phyloP scores from a whole-genome alignment of 2,888 invertebrate genomes.

The Melipona bicolor region DNA sequence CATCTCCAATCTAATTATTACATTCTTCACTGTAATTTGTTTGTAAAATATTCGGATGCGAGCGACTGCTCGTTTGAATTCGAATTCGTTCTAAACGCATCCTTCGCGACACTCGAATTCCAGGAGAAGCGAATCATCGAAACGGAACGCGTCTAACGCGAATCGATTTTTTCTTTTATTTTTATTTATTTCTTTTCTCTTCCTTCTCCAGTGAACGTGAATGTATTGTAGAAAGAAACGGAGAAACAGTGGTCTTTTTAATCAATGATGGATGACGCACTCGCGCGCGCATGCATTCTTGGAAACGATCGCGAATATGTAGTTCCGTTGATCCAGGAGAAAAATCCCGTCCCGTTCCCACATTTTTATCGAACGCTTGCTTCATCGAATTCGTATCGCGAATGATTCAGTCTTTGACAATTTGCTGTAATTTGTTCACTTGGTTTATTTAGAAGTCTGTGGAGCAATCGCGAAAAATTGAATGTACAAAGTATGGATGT shows the following conservation, averaged over 20 bases:
- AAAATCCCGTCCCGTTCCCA: background rate
- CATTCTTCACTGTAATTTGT: too few species aligned
- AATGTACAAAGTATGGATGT: too few species aligned
- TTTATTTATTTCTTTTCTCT: too few species aligned
- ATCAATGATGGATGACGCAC: slow-evolving; percentile 52
- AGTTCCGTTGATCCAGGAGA: slow-evolving; percentile 16
- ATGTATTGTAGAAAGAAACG: background rate
- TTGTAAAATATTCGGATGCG: too few species aligned
- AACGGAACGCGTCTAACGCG: slow-evolving; percentile 48
- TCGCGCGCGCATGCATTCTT: slow-evolving; percentile 44
- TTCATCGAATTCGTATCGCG: background rate
- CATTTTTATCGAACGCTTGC: background rate
- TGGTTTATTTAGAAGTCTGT: too few species aligned
- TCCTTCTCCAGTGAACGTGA: background rate
- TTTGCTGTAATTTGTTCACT: too few species aligned
- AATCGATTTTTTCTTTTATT: slow-evolving; percentile 45
- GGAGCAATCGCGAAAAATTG: too few species aligned
- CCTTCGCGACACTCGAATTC: slow-evolving; percentile 30
- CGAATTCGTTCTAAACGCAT: too few species aligned
- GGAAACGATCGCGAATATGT: slow-evolving; percentile 25
- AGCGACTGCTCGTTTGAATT: too few species aligned
- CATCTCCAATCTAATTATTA: too few species aligned
- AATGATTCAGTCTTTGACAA: background rate
- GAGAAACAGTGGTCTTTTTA: slow-evolving; percentile 47
- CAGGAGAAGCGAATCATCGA: slow-evolving; percentile 57